Evolutionary conservation across 1,140 invertebrate genomes (phyloP).

Genomic region (Lucilia cuprina): DNA sequence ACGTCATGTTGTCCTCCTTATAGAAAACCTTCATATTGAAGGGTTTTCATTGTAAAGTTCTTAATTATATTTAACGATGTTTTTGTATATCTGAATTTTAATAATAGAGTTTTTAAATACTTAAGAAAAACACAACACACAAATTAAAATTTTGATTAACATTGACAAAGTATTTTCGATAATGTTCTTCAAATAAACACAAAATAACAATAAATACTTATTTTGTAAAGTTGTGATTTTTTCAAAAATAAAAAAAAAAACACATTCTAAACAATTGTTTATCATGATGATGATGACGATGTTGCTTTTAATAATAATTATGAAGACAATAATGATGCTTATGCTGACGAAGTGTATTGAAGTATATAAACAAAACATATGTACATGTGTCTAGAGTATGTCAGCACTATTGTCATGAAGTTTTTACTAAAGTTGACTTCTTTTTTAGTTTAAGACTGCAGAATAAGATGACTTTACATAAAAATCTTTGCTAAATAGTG

Average conservation of each 20-base stretch:
- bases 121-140: neutral
- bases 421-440: neutral
- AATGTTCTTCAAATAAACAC: neutral
- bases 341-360: neutral
- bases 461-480: neutral
- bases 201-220: neutral
- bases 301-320: neutral
- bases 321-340: neutral
- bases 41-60: conserved; percentile 17
- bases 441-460: neutral
- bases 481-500: neutral
- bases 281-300: neutral
- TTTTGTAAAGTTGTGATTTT: neutral
- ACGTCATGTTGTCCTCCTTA: conserved; percentile 10
- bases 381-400: neutral
- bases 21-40: neutral
- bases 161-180: conserved; percentile 15
- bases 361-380: neutral
- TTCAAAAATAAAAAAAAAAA: neutral
- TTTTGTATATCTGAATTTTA: too few relatives aligned
- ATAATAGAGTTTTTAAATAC: neutral
- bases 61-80: neutral
- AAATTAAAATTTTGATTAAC: conserved; percentile 9
- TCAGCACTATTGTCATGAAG: neutral
- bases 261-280: conserved; percentile 3